Evolutionary conservation across 1,140 invertebrate genomes (phyloP).

Genomic region (Lucilia cuprina): DNA sequence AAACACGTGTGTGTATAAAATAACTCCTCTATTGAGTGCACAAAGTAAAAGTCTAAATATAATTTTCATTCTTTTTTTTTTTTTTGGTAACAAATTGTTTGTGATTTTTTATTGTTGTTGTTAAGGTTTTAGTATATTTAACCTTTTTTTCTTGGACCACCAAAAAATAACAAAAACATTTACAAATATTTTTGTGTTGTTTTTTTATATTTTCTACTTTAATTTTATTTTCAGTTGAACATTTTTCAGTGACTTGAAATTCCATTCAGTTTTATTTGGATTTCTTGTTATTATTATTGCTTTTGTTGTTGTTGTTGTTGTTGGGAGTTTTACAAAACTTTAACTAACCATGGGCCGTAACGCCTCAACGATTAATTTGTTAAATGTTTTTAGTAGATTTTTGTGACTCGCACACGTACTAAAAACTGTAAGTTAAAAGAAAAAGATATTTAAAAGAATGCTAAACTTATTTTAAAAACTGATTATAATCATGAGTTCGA

Average conservation of each 20-base stretch:
- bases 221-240: background rate
- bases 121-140: too few species aligned
- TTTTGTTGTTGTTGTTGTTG: background rate
- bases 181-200: too few species aligned
- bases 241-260: background rate
- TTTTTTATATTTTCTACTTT: background rate
- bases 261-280: background rate
- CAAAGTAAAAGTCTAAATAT: too few species aligned
- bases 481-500: too few species aligned
- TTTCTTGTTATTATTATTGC: too few species aligned
- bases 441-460: too few species aligned
- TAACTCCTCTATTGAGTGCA: too few species aligned
- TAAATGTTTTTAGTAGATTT: background rate
- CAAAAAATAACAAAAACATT: background rate
- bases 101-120: too few species aligned
- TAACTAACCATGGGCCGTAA: background rate
- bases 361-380: slow-evolving; percentile 17
- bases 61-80: too few species aligned
- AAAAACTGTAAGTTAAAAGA: background rate
- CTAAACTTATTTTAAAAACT: too few species aligned
- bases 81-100: too few species aligned
- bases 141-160: background rate
- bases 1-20: too few species aligned
- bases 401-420: background rate
- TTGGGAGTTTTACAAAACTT: background rate